Conservation (phyloP, 2,888 invertebrate genomes). For the Lamellibrachia satsuma region DNA sequence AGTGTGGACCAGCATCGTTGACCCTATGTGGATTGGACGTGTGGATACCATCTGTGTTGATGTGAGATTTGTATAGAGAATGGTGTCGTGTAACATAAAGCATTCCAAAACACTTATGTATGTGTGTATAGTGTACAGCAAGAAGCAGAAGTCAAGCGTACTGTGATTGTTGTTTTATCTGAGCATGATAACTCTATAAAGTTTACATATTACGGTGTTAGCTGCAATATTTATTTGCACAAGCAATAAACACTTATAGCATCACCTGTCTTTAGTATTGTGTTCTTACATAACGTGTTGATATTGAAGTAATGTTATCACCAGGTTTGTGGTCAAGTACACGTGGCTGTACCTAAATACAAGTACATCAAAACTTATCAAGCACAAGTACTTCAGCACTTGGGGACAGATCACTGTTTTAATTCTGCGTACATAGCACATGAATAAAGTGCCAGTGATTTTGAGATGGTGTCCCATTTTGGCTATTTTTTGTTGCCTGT, state of each 20-base stretch:
- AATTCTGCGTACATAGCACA: no score
- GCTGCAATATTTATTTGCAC: slow-evolving; percentile 1
- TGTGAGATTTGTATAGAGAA: background rate
- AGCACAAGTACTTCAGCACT: background rate
- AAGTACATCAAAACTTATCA: background rate
- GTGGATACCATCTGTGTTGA: background rate
- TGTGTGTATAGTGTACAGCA: background rate
- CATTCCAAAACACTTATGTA: background rate
- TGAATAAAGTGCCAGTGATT: background rate
- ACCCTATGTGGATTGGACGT: background rate
- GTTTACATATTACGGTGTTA: slow-evolving; percentile 4
- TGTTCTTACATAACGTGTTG: background rate
- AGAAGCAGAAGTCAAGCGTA: background rate
- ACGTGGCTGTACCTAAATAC: background rate
- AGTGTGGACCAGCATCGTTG: background rate
- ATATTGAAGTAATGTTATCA: background rate
- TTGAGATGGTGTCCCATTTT: no score
- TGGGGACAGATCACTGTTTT: no score
- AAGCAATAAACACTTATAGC: background rate
- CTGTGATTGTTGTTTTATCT: background rate
- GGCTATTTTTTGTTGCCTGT: no score
- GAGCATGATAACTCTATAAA: background rate
- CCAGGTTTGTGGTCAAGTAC: no score
- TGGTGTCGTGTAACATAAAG: background rate
- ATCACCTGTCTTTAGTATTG: background rate